Evolutionary conservation across 2,888 invertebrate genomes (phyloP).

Genomic region (Blera fallax): DNA sequence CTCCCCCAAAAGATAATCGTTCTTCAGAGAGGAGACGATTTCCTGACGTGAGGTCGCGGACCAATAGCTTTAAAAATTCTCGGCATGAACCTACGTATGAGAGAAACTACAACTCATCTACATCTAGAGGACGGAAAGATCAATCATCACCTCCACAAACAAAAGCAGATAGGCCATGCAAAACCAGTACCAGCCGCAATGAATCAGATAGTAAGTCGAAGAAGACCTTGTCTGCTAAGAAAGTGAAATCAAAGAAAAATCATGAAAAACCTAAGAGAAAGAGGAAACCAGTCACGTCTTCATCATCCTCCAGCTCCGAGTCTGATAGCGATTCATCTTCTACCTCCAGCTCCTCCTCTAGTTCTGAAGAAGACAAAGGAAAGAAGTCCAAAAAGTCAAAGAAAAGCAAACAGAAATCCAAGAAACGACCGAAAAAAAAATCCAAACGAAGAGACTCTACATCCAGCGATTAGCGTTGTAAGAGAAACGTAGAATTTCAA

Average conservation of each 20-base stretch:
- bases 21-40: neutral
- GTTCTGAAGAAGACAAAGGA: conserved; percentile 74
- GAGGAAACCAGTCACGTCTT: conserved; percentile 69
- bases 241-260: conserved; percentile 36
- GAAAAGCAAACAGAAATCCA: conserved; percentile 59
- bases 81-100: neutral
- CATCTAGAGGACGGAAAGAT: neutral
- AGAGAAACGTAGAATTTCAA: conserved; percentile 69
- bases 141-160: neutral
- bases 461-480: conserved; percentile 53
- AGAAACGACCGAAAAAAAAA: conserved; percentile 66
- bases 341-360: conserved; percentile 63
- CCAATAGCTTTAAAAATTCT: neutral
- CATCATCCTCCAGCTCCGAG: conserved; percentile 52
- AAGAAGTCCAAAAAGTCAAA: conserved; percentile 73
- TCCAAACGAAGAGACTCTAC: conserved; percentile 63
- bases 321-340: conserved; percentile 46
- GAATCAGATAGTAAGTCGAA: neutral
- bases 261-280: conserved; percentile 47
- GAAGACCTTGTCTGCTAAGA: neutral
- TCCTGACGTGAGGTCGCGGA: neutral
- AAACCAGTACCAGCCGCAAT: neutral
- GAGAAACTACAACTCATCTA: neutral
- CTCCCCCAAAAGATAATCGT: neutral
- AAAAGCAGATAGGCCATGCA: neutral